Evolutionary conservation across 2,113 vertebrate species (phyloP), one percentile per base, ranked within the genome.

Genomic region (Dolichallabes microphthalmus): DNA sequence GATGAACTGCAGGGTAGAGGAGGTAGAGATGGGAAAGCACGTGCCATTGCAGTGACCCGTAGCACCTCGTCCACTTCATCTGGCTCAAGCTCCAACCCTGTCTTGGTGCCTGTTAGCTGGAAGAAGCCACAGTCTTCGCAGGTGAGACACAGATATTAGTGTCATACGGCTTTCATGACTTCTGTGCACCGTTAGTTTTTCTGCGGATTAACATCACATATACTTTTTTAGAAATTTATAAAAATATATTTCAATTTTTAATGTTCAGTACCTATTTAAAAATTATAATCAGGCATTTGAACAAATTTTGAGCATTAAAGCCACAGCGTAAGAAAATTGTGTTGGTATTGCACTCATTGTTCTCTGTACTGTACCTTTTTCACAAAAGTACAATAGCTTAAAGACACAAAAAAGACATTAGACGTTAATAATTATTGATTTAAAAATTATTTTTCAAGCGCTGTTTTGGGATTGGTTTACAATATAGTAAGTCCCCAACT

Each of bases 61-160:
- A 99, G 98, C 84, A 96, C 97, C 0, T 99, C 98, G 20, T 99
- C 98, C 85, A 98, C 98, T 19, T 99, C 98, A 0, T 99, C 98
- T 0, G 97, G 97, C 53, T 99, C 98, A 78, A 99, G 98, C 91
- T 99, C 98, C 86, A 99, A 98, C 91, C 98, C 97, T 57, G 97
- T 99, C 86, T 95, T 99, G 83, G 98, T 99, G 87, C 98, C 97
- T 32, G 97, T 99, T 87, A 98, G 98, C 95, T 99, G 98, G 98
- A 99, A 97, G 89, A 94, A 97, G 76, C 98, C 98, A 2, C 98
- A 99, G 78, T 97, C 94, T 32, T 99, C 98, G 87, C 98, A 99
- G 96, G 98, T 99, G 93, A 80, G 76, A n/a, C 1, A n/a, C 39
- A 19, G n/a, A 20, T 58, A 66, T 27, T 75, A 19, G 25, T 55